Base-by-base conservation (phyloP, 1,140 invertebrate species). In the Araneus ventricosus region DNA sequence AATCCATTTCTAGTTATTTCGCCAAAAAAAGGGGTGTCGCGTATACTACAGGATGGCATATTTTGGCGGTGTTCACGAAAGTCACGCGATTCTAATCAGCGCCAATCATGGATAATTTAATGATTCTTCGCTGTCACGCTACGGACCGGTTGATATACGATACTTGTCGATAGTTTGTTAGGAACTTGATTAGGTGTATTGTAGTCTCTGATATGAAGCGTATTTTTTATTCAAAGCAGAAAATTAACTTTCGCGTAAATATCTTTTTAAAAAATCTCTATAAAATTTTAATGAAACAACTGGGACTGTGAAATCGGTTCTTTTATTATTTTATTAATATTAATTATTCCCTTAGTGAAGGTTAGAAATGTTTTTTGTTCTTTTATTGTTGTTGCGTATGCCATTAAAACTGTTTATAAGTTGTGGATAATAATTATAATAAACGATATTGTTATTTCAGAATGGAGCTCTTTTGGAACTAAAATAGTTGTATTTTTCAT, bases 101-200 rank as follows among this genome's bases (percentile, higher is more conserved):
- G 75, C 88, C 88, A 90, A 90, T 90, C 88, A 90, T 52, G 30
- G 52, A 14, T 90, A 90, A 90, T 90, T 90, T 90, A 90, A 90
- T 90, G 88, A 79, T 82, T 30, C 10, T n/a, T 34, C 8, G 24
- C 22, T 61, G 41, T 45, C 88, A 90, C 88, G 75, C 88, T 79
- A 39, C 34, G 7, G 3, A 59, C 45, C 22, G 5, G 84, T 45
- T 86, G 84, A 86, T 86, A n/a, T 86, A 86, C 52, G 52, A 86
- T 86, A 20, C 52, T 30, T 61, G 41, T 34, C n/a, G 22, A 86
- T 57, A 59, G 52, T 86, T 86, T 59, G 45, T 59, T 59, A 57
- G 27, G 20, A 59, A 14, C 20, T 59, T 75, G 67, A 75, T 75
- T 75, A 75, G 67, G 30, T 37, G 27, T 20, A 37, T 22, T 75